Conservation (phyloP, 2,113 vertebrate genomes). For the Prionailurus viverrinus region DNA sequence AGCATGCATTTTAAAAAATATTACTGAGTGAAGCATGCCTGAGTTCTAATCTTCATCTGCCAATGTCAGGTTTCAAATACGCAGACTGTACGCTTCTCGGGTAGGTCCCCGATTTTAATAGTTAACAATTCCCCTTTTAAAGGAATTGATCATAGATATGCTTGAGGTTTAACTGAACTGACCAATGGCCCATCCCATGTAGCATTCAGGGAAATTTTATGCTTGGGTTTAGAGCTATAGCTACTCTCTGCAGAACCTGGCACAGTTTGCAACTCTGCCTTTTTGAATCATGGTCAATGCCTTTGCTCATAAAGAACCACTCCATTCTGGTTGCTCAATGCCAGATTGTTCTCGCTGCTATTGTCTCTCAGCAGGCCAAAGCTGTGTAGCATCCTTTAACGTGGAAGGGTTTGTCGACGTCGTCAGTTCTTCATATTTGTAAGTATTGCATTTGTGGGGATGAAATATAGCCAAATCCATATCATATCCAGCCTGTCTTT, state of each 20-base stretch:
- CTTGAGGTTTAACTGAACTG: background rate
- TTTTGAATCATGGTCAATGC: conserved; percentile 61
- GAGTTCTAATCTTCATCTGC: background rate
- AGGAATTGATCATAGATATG: background rate
- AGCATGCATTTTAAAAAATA: background rate
- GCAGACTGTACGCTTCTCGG: background rate
- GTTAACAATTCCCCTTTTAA: background rate
- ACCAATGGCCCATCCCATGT: background rate
- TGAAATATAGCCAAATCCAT: conserved; percentile 60
- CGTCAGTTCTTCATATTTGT: conserved; percentile 56
- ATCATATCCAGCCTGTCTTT: conserved; percentile 65
- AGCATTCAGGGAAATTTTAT: background rate
- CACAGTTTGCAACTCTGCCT: conserved; percentile 30
- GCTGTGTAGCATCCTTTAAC: conserved; percentile 50
- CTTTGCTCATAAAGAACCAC: conserved; percentile 62
- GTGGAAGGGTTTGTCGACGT: conserved; percentile 61
- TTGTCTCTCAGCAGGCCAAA: conserved; percentile 64
- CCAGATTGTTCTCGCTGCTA: conserved; percentile 49
- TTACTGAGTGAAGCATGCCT: conserved; percentile 4
- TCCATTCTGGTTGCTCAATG: conserved; percentile 41
- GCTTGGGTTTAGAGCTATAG: background rate
- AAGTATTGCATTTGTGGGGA: conserved; percentile 59
- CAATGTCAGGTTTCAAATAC: background rate
- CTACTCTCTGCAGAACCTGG: conserved; percentile 25
- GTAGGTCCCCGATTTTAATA: background rate